Conservation (phyloP, 2,113 vertebrate species). For the Porphyrio hochstetteri region DNA sequence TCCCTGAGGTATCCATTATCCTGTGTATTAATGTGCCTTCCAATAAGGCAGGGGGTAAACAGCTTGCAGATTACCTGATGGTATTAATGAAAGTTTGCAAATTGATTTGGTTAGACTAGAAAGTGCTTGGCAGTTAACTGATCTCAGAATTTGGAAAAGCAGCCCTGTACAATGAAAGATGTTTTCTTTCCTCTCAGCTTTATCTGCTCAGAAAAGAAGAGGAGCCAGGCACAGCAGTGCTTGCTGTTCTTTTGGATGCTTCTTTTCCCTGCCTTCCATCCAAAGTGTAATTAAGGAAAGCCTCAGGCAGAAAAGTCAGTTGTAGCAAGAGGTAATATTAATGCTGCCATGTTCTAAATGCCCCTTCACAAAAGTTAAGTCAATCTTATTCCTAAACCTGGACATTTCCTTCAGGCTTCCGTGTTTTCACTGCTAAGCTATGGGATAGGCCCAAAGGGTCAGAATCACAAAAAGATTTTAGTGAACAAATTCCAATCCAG, state of each 20-base stretch:
- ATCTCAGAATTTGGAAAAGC: neutral
- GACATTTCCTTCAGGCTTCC: neutral
- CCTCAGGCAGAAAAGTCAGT: constrained; percentile 11
- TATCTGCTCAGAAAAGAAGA: constrained; percentile 29
- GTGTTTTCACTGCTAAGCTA: neutral
- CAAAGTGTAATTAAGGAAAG: constrained; percentile 34
- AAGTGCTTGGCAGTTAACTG: constrained; percentile 33
- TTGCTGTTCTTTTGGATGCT: constrained; percentile 15
- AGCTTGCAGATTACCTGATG: constrained; percentile 72
- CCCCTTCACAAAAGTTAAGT: neutral
- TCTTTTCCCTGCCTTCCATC: neutral
- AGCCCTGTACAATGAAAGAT: neutral
- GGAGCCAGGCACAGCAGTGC: neutral
- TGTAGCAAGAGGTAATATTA: neutral
- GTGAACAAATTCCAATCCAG: neutral
- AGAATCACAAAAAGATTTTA: neutral
- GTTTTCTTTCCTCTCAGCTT: constrained; percentile 2
- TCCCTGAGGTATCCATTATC: constrained; percentile 66
- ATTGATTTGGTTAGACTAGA: constrained; percentile 73
- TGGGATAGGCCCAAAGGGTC: neutral
- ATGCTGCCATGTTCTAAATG: neutral
- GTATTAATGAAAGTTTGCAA: constrained; percentile 70
- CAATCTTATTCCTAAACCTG: neutral
- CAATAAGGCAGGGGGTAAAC: constrained; percentile 64
- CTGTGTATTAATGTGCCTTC: constrained; percentile 58